Base-by-base conservation (phyloP, 2,888 invertebrate genomes). In the Eupsilia transversa region DNA sequence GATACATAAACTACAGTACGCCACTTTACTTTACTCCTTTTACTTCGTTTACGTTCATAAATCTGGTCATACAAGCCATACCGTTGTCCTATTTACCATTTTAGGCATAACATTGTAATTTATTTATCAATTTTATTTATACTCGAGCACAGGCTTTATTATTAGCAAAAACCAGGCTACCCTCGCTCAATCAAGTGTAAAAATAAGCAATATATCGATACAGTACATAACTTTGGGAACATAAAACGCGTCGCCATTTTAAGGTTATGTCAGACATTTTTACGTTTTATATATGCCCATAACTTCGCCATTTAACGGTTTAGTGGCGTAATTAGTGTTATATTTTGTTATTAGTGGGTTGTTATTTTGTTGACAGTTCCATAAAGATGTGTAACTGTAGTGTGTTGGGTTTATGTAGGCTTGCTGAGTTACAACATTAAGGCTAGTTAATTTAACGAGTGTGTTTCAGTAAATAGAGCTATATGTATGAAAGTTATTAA, bases 321-420 rank as follows among this genome's bases (percentile, higher is more conserved):
- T 80, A 82, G 68, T 86, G 72, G 64, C 67, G 71, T 79, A 79
- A 87, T 86, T 86, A 87, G 86, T 76, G 82, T 76, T 72, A 65
- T 75, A 35, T 82, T 80, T 61, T 80, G 68, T 49, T 72, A 83
- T 79, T 65, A 72, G 46, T 43, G 35, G 56, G 56, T 23, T 33
- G 41, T 57, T 79, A 83, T 60, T 67, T 12, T 63, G 56, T 61
- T 68, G 49, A 56, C 67, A 56, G n/a, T 43, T 33, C 10, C 35
- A 38, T 67, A 67, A 75, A 49, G n/a, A 57, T 72, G 30, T 80
- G 46, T 61, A 27, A 57, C 27, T 61, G 23, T 67, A 14, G 20
- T 27, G 10, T 30, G 49, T 49, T 9, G 27, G 27, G 75, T 57
- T 57, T 46, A n/a, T 30, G 41, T 33, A 6, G 46, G 9, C 20